phyloP scores from a whole-genome alignment of 2,797 vertebrate genomes.

The Cyprinella venusta region DNA sequence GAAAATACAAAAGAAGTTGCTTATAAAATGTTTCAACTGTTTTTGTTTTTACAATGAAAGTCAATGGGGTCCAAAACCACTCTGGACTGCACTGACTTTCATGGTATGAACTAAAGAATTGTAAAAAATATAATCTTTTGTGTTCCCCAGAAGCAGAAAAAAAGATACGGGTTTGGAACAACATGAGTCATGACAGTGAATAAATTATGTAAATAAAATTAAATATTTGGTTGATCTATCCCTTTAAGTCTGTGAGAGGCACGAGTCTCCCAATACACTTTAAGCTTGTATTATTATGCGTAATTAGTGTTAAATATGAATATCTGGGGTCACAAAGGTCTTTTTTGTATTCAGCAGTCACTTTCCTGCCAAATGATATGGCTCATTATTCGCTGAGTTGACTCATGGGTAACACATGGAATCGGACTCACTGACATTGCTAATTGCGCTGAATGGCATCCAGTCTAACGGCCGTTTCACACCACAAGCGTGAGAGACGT shows the following conservation, averaged over 20 bases:
- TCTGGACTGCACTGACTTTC: neutral
- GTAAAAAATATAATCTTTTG: neutral
- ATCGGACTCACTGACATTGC: conserved; percentile 55
- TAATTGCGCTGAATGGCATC: conserved; percentile 53
- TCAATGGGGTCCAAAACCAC: neutral
- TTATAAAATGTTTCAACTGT: neutral
- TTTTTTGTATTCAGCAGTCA: conserved; percentile 50
- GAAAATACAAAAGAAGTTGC: neutral
- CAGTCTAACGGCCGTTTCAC: neutral
- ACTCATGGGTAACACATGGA: conserved; percentile 38
- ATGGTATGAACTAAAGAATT: neutral
- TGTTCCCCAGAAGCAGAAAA: neutral
- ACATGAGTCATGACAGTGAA: neutral
- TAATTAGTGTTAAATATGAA: conserved; percentile 49
- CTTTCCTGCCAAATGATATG: conserved; percentile 39
- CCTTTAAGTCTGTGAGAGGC: neutral
- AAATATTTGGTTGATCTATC: neutral
- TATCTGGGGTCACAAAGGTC: conserved; percentile 43
- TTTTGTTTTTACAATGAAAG: neutral
- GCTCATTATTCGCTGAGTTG: conserved; percentile 43
- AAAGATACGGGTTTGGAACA: neutral
- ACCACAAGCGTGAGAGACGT: too few relatives aligned
- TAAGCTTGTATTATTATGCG: neutral
- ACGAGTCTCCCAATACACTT: neutral
- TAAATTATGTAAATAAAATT: conserved; percentile 15